These are phyloP conservation scores for Tenthredo livida DNA, from an alignment of 2,888 invertebrate species.

Conservation along the genomic window DNA sequence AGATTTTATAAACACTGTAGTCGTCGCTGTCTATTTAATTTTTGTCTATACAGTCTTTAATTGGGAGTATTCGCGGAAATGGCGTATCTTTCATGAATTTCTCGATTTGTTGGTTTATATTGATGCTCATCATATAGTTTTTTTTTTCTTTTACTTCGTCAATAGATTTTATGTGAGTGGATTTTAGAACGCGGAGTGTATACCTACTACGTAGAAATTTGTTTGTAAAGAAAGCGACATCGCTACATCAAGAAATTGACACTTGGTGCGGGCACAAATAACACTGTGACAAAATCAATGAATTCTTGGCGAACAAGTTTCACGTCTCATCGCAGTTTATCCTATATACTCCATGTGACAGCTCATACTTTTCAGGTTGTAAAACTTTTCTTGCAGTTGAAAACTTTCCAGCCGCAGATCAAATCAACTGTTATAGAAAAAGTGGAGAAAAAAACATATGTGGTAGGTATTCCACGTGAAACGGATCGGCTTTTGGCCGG, in stretches of 20 bases:
- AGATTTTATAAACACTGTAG: background rate
- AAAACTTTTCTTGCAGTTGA: conserved; percentile 35
- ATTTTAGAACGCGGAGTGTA: background rate
- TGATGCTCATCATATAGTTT: background rate
- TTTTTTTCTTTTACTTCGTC: background rate
- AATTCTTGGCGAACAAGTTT: conserved; percentile 2
- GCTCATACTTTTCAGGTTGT: conserved; percentile 26
- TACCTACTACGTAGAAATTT: conserved; percentile 7
- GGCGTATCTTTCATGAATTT: background rate
- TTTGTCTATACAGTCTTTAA: background rate
- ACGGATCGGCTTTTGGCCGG: too few relatives aligned
- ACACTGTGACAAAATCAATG: conserved; percentile 33
- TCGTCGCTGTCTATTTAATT: background rate
- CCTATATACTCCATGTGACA: conserved; percentile 5
- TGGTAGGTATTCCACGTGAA: too few relatives aligned
- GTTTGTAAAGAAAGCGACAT: conserved; percentile 24
- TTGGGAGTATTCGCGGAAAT: background rate
- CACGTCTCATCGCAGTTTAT: conserved; percentile 29
- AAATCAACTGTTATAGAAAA: background rate
- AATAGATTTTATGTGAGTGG: background rate
- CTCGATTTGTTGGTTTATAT: background rate
- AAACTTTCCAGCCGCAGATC: conserved; percentile 12
- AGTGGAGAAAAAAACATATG: background rate
- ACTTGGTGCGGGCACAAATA: conserved; percentile 10
- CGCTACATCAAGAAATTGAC: conserved; percentile 42